Evolutionary conservation across 2,888 invertebrate species (phyloP), one percentile per base, ranked within the genome.

Genomic region (Sinohyriopsis cumingii): DNA sequence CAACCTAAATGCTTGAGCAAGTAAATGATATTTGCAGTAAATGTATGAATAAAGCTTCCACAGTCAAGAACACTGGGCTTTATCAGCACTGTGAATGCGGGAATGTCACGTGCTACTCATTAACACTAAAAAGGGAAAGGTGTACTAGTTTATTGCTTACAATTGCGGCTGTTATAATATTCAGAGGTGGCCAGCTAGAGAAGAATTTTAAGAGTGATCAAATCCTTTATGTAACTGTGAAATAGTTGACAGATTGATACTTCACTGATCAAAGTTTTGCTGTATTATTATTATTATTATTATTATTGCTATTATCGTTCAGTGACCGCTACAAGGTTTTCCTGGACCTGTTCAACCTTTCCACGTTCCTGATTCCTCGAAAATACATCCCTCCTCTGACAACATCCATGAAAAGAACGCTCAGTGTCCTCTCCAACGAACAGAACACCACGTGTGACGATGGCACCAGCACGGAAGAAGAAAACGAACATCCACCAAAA

Each of bases 321-420:
- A 98, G 98, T 90, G 99, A 99, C 91, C 95, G 98, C 28, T 99
- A 99, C 92, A 99, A 99, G 91, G 97, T 99, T 54, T 99, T 99
- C 89, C 91, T 99, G 88, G 99, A 99, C 90, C 91, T 99, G 59
- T 99, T 98, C 92, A 99, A 99, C 90, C 91, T 99, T 69, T 98
- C 98, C 0, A 98, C 99, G 0, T 99, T 97, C 91, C 91, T 99
- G 75, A 94, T 99, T 84, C 99, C 99, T 0, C 94, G 98, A 12
- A 93, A 94, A 33, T 93, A 95, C 78, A 97, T 99, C 83, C 99
- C 99, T 0, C 95, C 95, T 0, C 91, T 99, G 65, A 95, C 95
- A 56, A 93, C 93, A 1, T 91, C 93, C 24, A 97, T 99, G 95
- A 95, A 94, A 89, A 93, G 92, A 61, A 93, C 94, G 75, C 92